These are phyloP conservation scores for Stegodyphus mimosarum DNA, from an alignment of 1,140 invertebrate species.

Conservation along the genomic window DNA sequence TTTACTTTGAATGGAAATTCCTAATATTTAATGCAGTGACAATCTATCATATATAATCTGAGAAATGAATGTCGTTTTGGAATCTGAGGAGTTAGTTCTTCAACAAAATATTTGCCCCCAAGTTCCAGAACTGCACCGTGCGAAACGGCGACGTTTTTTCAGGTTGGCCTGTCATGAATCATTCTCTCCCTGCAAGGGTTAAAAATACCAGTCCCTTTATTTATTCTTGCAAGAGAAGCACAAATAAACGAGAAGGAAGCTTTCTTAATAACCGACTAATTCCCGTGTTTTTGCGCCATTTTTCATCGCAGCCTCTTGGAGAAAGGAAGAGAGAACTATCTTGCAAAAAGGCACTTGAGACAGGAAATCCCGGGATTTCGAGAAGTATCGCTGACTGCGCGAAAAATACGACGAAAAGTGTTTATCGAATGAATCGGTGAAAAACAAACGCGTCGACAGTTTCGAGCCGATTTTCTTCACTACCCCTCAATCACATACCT, in stretches of 20 bases:
- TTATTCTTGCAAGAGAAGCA: not conserved
- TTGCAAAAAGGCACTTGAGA: not conserved
- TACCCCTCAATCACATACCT: not conserved
- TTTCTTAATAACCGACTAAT: constrained; percentile 52
- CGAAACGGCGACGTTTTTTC: too few species aligned
- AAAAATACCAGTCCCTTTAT: constrained; percentile 11
- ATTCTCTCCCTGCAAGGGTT: not conserved
- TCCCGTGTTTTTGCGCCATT: constrained; percentile 48
- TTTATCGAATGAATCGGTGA: constrained; percentile 42
- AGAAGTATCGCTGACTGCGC: constrained; percentile 13
- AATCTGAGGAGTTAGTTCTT: too few species aligned
- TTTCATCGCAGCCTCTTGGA: constrained; percentile 13
- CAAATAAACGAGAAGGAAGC: not conserved
- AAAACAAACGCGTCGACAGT: constrained; percentile 47
- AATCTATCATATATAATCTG: too few species aligned
- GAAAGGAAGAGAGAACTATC: constrained; percentile 1
- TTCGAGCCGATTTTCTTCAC: constrained; percentile 26
- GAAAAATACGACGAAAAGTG: constrained; percentile 21
- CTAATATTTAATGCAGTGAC: too few species aligned
- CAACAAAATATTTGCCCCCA: too few species aligned
- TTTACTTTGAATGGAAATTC: too few species aligned
- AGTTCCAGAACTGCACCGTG: too few species aligned
- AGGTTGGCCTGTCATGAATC: too few species aligned
- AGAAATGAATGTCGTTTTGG: too few species aligned
- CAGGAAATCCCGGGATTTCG: too few species aligned